Base-by-base conservation (phyloP, 2,113 vertebrate species). In the Noctilio leporinus region DNA sequence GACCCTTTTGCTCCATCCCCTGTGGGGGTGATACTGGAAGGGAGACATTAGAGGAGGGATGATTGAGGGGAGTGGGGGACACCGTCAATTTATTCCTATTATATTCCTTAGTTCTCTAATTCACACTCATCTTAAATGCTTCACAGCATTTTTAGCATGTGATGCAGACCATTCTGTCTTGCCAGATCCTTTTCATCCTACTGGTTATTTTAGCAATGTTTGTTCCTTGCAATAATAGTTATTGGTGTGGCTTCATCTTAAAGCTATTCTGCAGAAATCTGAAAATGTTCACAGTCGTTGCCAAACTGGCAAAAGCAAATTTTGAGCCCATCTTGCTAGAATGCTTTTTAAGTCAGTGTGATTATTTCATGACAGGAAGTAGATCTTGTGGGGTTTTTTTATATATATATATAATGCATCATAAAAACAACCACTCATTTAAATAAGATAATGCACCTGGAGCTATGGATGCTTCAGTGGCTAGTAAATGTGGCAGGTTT, bases 401-500 rank as follows among this genome's bases (percentile, higher is more conserved):
- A 30, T 45, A 30, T 24, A 59, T 86, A 30, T 45, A 30, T 24
- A 59, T 62, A 62, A 55, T 47, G 26, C 51, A 51, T n/a, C 80
- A 80, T 73, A 87, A 95, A 91, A 89, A 86, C 64, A 96, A 72
- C 47, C 53, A 81, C 64, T 87, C 57, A 15, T 95, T 96, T 96
- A 96, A 96, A 92, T 95, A 77, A 93, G 86, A 91, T 77, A 94
- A 85, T 82, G 70, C 65, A 69, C 14, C 64, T 75, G 76, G 57
- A 75, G 64, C 12, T 65, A 87, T 30, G 69, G 65, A 81, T 76
- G 47, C 53, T 81, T 94, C 65, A 10, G 16, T 87, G 81, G 84
- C 76, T 96, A 90, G 90, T 97, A 81, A 87, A 92, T 83, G 45
- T 91, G 67, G 45, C 43, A 80, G 64, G n/a, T 92, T 96, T 92